phyloP scores from a whole-genome alignment of 2,797 vertebrate genomes.

The Peromyscus eremicus region DNA sequence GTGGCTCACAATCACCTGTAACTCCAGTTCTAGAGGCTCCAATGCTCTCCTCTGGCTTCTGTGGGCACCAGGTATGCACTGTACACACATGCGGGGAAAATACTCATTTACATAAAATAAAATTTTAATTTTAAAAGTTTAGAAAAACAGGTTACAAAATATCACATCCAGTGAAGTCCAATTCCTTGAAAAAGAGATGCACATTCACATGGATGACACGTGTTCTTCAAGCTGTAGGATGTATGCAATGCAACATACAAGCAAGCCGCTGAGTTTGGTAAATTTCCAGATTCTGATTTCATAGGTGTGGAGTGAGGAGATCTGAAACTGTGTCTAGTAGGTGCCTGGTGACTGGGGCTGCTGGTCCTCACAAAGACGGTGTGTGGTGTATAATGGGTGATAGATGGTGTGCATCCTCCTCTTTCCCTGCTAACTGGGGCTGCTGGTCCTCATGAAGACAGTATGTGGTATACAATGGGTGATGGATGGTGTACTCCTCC shows the following conservation, averaged over 20 bases:
- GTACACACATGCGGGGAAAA: background rate
- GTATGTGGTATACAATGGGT: background rate
- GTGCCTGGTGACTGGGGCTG: background rate
- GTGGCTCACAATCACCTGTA: background rate
- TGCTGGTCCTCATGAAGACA: background rate
- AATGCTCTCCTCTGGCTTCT: too few species aligned
- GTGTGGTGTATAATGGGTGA: background rate
- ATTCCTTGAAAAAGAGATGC: conserved; percentile 1
- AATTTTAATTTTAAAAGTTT: background rate
- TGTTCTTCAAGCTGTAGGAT: background rate
- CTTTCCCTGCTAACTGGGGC: background rate
- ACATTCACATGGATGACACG: background rate
- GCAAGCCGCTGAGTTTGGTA: background rate
- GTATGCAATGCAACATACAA: background rate
- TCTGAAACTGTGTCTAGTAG: background rate
- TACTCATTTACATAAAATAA: too few species aligned
- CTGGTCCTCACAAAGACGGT: background rate
- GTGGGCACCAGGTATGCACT: background rate
- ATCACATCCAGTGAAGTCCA: background rate
- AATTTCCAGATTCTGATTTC: conserved; percentile 17
- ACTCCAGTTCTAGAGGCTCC: background rate
- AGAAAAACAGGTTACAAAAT: conserved; percentile 53
- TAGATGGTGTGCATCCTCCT: background rate
- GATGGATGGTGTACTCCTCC: background rate
- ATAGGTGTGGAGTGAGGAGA: background rate